Percentiles rank a stretch among this genome's conserved stretches.
Evolutionary conservation across 2,113 vertebrate genomes (phyloP).

Genomic region (Coturnix japonica): DNA sequence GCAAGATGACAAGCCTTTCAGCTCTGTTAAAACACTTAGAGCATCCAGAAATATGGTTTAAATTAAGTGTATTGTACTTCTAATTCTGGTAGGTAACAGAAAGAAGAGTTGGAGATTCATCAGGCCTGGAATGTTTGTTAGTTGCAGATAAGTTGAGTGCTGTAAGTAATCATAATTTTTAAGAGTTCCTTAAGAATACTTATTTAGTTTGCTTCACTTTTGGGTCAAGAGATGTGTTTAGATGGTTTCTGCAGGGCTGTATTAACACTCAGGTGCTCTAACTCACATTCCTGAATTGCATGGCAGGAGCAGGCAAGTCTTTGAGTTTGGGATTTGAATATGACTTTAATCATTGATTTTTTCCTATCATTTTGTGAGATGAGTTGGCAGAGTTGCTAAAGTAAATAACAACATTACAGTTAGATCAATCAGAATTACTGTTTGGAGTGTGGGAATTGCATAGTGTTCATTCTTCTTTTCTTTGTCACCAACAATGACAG

Average conservation of each 20-base stretch:
- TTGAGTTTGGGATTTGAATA: not conserved
- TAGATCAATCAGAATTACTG: not conserved
- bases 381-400: not conserved
- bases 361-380: not conserved
- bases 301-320: not conserved
- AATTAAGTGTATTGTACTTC: slow-evolving; percentile 65
- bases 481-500: not conserved
- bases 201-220: not conserved
- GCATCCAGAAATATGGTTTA: slow-evolving; percentile 59
- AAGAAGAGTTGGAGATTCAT: slow-evolving; percentile 43
- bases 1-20: not conserved
- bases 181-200: not conserved
- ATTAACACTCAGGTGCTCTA: not conserved
- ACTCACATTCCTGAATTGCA: accelerated
- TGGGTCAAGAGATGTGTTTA: not conserved
- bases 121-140: slow-evolving; percentile 13
- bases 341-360: slow-evolving; percentile 22
- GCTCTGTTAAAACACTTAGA: slow-evolving; percentile 30
- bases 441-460: not conserved
- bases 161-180: not conserved
- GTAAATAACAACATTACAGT: not conserved
- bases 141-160: not conserved
- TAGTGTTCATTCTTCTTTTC: not conserved
- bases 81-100: slow-evolving; percentile 46
- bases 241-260: not conserved